Base-by-base conservation (phyloP, 2,888 invertebrate genomes). In the Alentia gelatinosa region DNA sequence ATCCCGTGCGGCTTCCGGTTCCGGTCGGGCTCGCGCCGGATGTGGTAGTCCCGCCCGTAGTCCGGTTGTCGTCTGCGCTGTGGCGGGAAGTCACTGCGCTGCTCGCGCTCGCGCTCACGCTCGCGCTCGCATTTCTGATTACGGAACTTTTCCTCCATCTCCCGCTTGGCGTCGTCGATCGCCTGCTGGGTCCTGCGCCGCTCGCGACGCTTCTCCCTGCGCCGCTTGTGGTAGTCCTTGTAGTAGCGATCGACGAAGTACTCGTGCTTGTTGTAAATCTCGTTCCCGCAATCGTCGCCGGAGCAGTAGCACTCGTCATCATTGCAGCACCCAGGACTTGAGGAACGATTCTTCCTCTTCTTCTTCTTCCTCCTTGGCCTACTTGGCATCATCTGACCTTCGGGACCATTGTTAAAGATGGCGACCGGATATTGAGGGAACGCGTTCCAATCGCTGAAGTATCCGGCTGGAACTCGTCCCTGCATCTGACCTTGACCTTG, bases 391-490 rank as follows among this genome's bases (percentile, higher is more conserved):
- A 15, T 9, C 4, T 15, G 33, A 3, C 68, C 63, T 4, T 35
- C 23, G 50, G 35, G 26, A n/a, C 30, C n/a, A 42, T 40, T 19
- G 90, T 39, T 30, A 26, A 86, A 86, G 35, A 92, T 83, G 84
- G 91, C 90, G n/a, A 93, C 89, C 0, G 92, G 92, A 74, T 90
- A 42, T 1, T 91, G 91, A 30, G 50, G 79, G 39, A 86, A 90
- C 33, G 39, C 88, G 50, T 91, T 90, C 93, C 93, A 93, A 86
- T 93, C 93, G 40, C 88, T 35, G 86, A 93, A 93, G 89, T 93
- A 93, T 3, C 89, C 92, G 92, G 92, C 83, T 88, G 89, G 15
- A 84, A n/a, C 23, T 15, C 50, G 92, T 39, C 39, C 33, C 23
- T 42, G 89, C 23, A 79, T 89, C 90, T 15, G 89, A 47, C 4